A percentile compares a stretch with the other conserved stretches of the same genome.
These are phyloP conservation scores for Hestina assimilis DNA, from an alignment of 1,140 invertebrate genomes.

Conservation along the genomic window DNA sequence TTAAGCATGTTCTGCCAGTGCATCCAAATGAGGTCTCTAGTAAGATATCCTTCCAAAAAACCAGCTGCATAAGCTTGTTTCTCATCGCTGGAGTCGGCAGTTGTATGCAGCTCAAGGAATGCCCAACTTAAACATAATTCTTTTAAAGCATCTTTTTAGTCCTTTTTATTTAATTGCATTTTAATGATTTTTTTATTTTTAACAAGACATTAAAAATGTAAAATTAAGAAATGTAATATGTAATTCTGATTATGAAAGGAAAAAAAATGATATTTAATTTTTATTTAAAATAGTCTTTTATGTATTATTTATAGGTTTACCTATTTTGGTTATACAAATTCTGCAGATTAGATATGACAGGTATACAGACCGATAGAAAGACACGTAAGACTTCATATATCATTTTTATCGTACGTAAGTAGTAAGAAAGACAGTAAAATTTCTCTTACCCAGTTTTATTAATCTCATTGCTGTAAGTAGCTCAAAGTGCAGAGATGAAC, in stretches of 20 bases:
- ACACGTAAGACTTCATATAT: neutral
- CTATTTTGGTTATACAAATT: too few relatives aligned
- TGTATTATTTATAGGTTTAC: too few relatives aligned
- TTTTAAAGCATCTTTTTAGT: too few relatives aligned
- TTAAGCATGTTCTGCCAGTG: conserved; percentile 82
- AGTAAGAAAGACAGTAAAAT: conserved; percentile 6
- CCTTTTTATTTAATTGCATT: too few relatives aligned
- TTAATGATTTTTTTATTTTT: too few relatives aligned
- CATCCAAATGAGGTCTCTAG: conserved; percentile 81
- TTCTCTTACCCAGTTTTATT: conserved; percentile 54
- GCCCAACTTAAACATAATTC: conserved; percentile 76
- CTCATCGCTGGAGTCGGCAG: conserved; percentile 66
- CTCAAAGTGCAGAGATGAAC: conserved; percentile 48
- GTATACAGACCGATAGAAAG: too few relatives aligned
- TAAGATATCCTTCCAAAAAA: conserved; percentile 81
- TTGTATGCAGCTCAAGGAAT: conserved; percentile 79
- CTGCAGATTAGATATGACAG: too few relatives aligned
- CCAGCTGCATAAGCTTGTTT: conserved; percentile 84
- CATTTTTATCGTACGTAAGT: neutral
- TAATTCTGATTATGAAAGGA: too few relatives aligned
- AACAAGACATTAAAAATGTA: too few relatives aligned
- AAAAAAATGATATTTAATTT: too few relatives aligned
- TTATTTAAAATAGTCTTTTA: too few relatives aligned
- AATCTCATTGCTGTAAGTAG: conserved; percentile 59
- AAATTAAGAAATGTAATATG: too few relatives aligned